Base-by-base conservation (phyloP, 2,113 vertebrate species). In the Galbula dea region DNA sequence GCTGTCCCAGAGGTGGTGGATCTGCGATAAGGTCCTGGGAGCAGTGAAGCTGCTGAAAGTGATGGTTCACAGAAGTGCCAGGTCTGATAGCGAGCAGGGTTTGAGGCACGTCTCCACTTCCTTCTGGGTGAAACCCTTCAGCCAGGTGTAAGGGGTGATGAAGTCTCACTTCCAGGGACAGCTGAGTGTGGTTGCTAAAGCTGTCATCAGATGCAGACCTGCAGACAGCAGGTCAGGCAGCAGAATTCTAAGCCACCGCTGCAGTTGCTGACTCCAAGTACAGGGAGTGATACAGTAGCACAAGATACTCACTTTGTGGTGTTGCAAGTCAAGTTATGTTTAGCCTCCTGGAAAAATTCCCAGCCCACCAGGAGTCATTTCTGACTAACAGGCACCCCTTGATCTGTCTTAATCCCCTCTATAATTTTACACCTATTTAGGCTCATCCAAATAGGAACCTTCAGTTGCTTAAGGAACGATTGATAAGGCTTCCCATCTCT, bases 371-470 rank as follows among this genome's bases (percentile, higher is more conserved):
- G 72, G 48, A 95, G 66, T 89, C 13, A 75, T 61, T 95, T 81
- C 51, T 95, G 67, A 83, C 55, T 94, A 91, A 88, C 23, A 67
- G 55, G 48, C 79, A 94, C 83, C 75, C 69, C 65, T 80, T 96
- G 91, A 95, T 95, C 93, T 94, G 46, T 83, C 83, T 94, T 96
- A 93, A 95, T 96, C 85, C 79, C 46, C 13, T 74, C 76, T 94
- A 85, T 91, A 96, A 94, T 94, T 92, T 94, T 96, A 89, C 68
- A 93, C 82, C 81, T 83, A 62, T 89, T 94, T 81, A 87, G 76
- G 52, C 27, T 85, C 85, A 88, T 86, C 85, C 85, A 72, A 83
- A 59, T 52, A 63, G 89, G 85, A 76, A 6, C 51, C 36, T 81
- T 80, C 57, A 57, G 76, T 83, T 90, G 54, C 89, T 93, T 84